Base-by-base conservation (phyloP, 2,888 invertebrate species). In the Reticulitermes lucifugus region DNA sequence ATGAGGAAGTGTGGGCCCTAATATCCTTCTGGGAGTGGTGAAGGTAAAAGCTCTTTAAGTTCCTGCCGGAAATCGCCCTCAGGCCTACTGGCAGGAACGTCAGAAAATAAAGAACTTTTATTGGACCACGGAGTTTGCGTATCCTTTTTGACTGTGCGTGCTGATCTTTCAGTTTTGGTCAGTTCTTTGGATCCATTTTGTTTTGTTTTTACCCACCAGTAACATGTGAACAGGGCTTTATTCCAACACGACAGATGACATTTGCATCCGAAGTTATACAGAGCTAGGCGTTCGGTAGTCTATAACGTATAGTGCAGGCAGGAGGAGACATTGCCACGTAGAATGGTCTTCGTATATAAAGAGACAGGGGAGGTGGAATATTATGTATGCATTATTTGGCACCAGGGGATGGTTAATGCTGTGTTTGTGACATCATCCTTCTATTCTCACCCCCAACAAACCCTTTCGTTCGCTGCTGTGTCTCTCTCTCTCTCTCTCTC, bases 321-420 rank as follows among this genome's bases (percentile, higher is more conserved):
- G 35, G 2, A 75, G 77, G 77, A 77, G 77, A 73, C 18, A 73
- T 46, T 9, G 41, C 46, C 25, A 46, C 41, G n/a, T 22, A 41
- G 43, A 77, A 46, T 77, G 77, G 43, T 46, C 77, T 77, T 77
- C 43, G 77, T 77, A 46, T 46, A 77, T 77, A 77, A 51, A 75
- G 75, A 75, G 75, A 43, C 75, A 43, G 75, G 43, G 77, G 77
- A 77, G 22, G 77, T 77, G 46, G 77, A 73, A 77, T 77, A 83
- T 83, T 83, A 83, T 83, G 82, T 83, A 83, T 83, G 82, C 82
- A 83, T 83, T 83, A 83, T 83, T 83, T 83, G 82, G 70, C 82
- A 77, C 77, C 77, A 46, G 46, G 77, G n/a, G 77, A 77, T 51
- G 77, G 77, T 77, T 77, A 77, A 77, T 77, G 77, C 77, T 77